A percentile compares a stretch with the other conserved stretches of the same genome.
phyloP scores from a whole-genome alignment of 2,797 vertebrate species.

The Hylomyscus alleni region DNA sequence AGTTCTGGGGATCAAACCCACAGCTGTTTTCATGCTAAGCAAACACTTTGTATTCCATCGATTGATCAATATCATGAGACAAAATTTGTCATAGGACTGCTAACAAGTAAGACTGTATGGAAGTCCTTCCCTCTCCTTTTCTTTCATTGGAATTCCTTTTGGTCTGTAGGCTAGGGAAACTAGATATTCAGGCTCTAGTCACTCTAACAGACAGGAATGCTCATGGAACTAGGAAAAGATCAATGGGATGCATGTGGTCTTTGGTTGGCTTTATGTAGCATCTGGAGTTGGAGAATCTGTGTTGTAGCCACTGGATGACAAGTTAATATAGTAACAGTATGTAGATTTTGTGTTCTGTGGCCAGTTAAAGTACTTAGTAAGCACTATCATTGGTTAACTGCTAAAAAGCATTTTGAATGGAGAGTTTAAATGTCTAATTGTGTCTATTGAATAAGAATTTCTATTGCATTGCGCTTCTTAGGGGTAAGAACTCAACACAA shows the following conservation, averaged over 20 bases:
- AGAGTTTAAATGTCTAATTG: neutral
- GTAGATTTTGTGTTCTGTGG: neutral
- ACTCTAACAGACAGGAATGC: neutral
- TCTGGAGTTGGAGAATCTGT: neutral
- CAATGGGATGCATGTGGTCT: neutral
- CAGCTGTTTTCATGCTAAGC: neutral
- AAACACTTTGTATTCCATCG: neutral
- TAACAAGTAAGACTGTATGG: neutral
- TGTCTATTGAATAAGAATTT: neutral
- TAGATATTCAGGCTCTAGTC: too few relatives aligned
- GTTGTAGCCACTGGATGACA: neutral
- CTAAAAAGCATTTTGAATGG: neutral
- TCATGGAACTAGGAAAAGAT: neutral
- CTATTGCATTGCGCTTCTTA: neutral
- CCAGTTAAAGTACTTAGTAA: neutral
- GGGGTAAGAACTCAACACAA: neutral
- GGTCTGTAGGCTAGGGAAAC: neutral
- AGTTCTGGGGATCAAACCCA: neutral
- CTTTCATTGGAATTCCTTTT: neutral
- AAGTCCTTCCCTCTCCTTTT: neutral
- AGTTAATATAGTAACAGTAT: neutral
- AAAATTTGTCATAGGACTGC: neutral
- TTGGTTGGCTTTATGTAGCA: neutral
- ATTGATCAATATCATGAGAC: neutral
- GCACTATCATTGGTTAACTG: neutral